Evolutionary conservation across 2,113 vertebrate species (phyloP).

Genomic region (Menura novaehollandiae): DNA sequence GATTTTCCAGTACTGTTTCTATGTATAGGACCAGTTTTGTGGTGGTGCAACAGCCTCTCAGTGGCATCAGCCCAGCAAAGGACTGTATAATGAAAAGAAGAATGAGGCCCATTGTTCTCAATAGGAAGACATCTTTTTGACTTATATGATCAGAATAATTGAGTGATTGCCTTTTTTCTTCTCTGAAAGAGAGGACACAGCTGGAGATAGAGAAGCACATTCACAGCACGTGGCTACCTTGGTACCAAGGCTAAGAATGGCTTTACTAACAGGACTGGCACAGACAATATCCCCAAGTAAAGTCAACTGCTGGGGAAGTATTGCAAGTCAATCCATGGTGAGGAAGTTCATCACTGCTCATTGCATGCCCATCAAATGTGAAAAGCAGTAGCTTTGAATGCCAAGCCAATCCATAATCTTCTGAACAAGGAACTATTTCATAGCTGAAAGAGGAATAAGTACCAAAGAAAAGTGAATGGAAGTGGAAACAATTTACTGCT

Average conservation of each 20-base stretch:
- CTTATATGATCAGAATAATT: neutral
- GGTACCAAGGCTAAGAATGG: neutral
- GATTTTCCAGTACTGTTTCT: neutral
- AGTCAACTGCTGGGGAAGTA: neutral
- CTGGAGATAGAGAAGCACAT: neutral
- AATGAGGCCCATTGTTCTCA: neutral
- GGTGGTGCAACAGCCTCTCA: neutral
- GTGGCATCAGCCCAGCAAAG: neutral
- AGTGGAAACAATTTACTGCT: neutral
- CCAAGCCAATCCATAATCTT: neutral
- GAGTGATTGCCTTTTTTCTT: neutral
- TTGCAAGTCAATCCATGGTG: neutral
- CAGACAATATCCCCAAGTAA: neutral
- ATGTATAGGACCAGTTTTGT: neutral
- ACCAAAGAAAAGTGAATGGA: neutral
- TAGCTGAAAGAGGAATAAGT: neutral
- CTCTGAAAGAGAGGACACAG: neutral
- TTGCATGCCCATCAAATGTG: neutral
- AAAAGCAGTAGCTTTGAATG: neutral
- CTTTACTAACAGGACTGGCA: neutral
- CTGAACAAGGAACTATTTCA: neutral
- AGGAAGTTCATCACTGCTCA: neutral
- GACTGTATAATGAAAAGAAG: neutral
- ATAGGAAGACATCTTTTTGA: neutral
- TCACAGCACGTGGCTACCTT: neutral